Evolutionary conservation across 1,140 invertebrate species (phyloP).

Genomic region (Microplitis mediator): DNA sequence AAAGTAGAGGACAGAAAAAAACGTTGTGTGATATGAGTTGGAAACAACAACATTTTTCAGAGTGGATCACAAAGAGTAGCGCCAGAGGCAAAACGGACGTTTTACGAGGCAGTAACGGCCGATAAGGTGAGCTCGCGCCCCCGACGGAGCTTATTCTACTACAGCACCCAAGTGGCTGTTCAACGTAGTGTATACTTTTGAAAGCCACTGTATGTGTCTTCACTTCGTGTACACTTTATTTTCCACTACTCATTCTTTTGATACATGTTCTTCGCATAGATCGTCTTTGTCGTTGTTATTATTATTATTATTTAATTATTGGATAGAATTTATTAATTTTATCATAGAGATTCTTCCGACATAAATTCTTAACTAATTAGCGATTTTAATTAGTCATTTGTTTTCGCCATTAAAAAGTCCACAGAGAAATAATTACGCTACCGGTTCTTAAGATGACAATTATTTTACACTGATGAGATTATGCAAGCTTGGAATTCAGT

Average conservation of each 20-base stretch:
- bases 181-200: constrained; percentile 39
- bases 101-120: constrained; percentile 64
- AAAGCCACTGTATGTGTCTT: constrained; percentile 32
- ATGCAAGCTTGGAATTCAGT: constrained; percentile 29
- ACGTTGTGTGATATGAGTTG: constrained; percentile 13
- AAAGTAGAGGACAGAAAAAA: no score
- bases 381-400: constrained; percentile 27
- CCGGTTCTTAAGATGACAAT: constrained; percentile 21
- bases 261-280: constrained; percentile 2
- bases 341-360: background rate
- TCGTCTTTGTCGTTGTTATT: background rate
- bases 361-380: constrained; percentile 19
- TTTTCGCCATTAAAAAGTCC: constrained; percentile 9
- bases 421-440: background rate
- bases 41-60: constrained; percentile 30
- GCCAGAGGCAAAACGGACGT: constrained; percentile 52
- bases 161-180: constrained; percentile 61
- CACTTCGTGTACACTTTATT: constrained; percentile 4
- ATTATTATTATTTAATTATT: background rate
- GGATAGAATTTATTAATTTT: background rate
- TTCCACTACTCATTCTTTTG: background rate
- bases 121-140: constrained; percentile 60
- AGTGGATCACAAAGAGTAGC: constrained; percentile 28
- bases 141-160: constrained; percentile 56
- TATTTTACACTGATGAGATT: constrained; percentile 20